These are phyloP conservation scores for Rhegmatorhina hoffmannsi DNA, from an alignment of 2,113 vertebrate species.

Conservation along the genomic window DNA sequence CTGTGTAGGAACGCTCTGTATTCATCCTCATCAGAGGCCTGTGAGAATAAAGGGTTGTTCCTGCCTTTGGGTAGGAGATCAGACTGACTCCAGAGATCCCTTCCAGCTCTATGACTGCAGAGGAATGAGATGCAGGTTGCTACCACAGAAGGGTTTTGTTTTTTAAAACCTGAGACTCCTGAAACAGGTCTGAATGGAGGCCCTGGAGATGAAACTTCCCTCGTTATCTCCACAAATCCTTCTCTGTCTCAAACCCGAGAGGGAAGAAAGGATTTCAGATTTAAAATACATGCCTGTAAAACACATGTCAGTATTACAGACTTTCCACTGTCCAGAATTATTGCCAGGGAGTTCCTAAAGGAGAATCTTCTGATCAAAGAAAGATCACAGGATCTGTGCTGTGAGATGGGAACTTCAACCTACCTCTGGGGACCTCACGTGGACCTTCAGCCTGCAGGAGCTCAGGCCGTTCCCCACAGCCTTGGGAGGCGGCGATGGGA, in stretches of 20 bases:
- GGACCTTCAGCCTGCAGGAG: slow-evolving; percentile 83
- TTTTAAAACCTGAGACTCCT: background rate
- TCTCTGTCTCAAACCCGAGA: background rate
- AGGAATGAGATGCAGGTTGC: slow-evolving; percentile 25
- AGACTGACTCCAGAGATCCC: slow-evolving; percentile 44
- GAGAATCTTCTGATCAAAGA: background rate
- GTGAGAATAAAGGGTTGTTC: slow-evolving; percentile 25
- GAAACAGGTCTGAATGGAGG: slow-evolving; percentile 10
- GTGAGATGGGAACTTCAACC: background rate
- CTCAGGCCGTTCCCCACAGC: slow-evolving; percentile 75
- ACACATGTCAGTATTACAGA: background rate
- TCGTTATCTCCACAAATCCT: background rate
- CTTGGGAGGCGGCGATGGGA: slow-evolving; percentile 58
- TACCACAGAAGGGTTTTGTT: background rate
- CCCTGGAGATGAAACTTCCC: background rate
- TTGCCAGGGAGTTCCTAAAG: background rate
- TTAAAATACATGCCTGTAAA: background rate
- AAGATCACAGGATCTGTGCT: background rate
- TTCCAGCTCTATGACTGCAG: slow-evolving; percentile 41
- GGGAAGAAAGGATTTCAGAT: background rate
- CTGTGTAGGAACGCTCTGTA: background rate
- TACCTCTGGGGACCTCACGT: slow-evolving; percentile 85
- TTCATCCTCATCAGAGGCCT: slow-evolving; percentile 29
- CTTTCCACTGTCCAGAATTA: background rate
- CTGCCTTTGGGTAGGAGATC: slow-evolving; percentile 56